Evolutionary conservation across 1,140 invertebrate genomes (phyloP), one percentile per base, ranked within the genome.

Genomic region (Neodiprion virginianus): DNA sequence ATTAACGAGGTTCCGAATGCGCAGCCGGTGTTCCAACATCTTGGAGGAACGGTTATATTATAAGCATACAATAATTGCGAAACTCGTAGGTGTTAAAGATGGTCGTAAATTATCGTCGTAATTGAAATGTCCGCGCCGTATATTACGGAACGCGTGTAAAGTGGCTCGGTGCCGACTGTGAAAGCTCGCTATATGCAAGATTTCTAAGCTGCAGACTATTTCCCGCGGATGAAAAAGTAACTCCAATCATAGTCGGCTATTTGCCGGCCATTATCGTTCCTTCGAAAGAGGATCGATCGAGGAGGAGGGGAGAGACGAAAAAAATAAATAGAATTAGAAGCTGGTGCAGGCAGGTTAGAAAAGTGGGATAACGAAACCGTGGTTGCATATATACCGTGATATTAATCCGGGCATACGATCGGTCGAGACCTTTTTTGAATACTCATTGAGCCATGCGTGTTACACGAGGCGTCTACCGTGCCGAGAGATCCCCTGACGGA

Each of bases 361-460:
- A 65, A 65, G 17, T 14, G 17, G 12, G 61, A 14, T 65, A 14
- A 65, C 17, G 17, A 65, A 65, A 65, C 61, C 61, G 17, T 65
- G 12, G 12, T 14, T 14, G 12, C 12, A 65, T 14, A 14, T 14
- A 40, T 40, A 40, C 28, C 28, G 28, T 40, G 28, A 65, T 14
- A 21, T 5, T 65, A 65, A 65, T 65, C 61, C 61, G 17, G 17
- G 2, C 61, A 21, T 65, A 65, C 61, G 17, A 65, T 65, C 61
- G 61, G 12, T 65, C 12, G 12, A 14, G 7, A 14, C 12, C 17
- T 8, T 69, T 69, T 69, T 69, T 47, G 14, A 69, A 69, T 69
- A 69, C 17, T 69, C 67, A 69, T 69, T 47, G 67, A 69, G 67
- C 11, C 67, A 69, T 69, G 67, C 67, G 67, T 21, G 67, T 47